These are phyloP conservation scores for Eremophila alpestris DNA, from an alignment of 2,797 vertebrate species.

Conservation along the genomic window DNA sequence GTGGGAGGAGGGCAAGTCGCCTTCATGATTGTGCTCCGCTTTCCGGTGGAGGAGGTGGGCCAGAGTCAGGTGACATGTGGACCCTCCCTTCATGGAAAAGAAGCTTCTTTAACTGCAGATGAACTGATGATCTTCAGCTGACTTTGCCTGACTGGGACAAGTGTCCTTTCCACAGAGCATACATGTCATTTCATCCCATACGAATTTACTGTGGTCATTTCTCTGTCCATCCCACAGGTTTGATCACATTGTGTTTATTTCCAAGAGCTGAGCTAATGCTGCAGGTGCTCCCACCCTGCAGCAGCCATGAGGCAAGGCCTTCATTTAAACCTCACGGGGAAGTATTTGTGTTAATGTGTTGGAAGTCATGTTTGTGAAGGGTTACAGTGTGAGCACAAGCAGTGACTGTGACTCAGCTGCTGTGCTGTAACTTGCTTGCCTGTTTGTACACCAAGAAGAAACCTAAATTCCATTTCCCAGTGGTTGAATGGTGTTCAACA, in stretches of 20 bases:
- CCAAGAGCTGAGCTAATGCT: neutral
- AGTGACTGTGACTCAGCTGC: neutral
- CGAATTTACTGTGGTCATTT: neutral
- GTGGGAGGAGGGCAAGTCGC: neutral
- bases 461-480: neutral
- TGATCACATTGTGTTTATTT: neutral
- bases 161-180: neutral
- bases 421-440: neutral
- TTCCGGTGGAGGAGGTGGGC: neutral
- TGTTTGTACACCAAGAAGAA: neutral
- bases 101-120: neutral
- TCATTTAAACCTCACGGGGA: neutral
- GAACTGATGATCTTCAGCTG: neutral
- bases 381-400: neutral
- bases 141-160: neutral
- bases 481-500: neutral
- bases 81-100: neutral
- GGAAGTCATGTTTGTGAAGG: neutral
- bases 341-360: neutral
- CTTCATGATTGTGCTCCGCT: neutral
- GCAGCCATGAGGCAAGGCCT: neutral
- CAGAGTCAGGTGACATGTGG: neutral
- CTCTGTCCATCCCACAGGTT: neutral
- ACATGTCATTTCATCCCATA: rapidly evolving
- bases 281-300: neutral